Evolutionary conservation across 2,797 vertebrate genomes (phyloP).

Genomic region (Tapera naevia): DNA sequence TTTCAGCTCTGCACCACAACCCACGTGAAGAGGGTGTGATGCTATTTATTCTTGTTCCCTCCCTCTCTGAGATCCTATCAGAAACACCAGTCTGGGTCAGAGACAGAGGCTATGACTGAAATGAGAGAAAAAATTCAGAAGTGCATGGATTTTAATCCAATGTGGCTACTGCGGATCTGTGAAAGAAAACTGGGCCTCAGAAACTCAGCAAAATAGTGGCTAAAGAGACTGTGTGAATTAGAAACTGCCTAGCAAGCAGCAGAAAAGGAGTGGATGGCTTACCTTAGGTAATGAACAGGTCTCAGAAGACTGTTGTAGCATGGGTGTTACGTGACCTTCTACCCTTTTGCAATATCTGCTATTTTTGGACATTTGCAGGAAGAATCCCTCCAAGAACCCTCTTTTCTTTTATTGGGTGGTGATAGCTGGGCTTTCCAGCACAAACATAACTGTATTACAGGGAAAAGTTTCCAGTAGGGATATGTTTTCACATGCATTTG

Average conservation of each 20-base stretch:
- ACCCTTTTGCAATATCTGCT: slow-evolving; percentile 46
- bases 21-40: slow-evolving; percentile 47
- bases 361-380: slow-evolving; percentile 57
- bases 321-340: slow-evolving; percentile 51
- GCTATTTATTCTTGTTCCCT: slow-evolving; percentile 58
- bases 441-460: slow-evolving; percentile 48
- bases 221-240: neutral
- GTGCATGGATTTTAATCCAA: neutral
- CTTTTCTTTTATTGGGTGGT: slow-evolving; percentile 49
- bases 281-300: neutral
- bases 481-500: slow-evolving; percentile 10
- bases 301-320: neutral
- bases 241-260: slow-evolving; percentile 26
- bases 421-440: slow-evolving; percentile 60
- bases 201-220: slow-evolving; percentile 7
- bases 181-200: slow-evolving; percentile 5
- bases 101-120: slow-evolving; percentile 38
- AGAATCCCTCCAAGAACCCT: slow-evolving; percentile 39
- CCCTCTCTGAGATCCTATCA: slow-evolving; percentile 41
- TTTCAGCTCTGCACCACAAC: slow-evolving; percentile 48
- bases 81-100: slow-evolving; percentile 51
- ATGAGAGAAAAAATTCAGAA: neutral
- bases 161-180: neutral
- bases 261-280: neutral
- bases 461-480: slow-evolving; percentile 26